Conservation (phyloP, 2,888 invertebrate species). For the Acanthosepion lycidas region DNA sequence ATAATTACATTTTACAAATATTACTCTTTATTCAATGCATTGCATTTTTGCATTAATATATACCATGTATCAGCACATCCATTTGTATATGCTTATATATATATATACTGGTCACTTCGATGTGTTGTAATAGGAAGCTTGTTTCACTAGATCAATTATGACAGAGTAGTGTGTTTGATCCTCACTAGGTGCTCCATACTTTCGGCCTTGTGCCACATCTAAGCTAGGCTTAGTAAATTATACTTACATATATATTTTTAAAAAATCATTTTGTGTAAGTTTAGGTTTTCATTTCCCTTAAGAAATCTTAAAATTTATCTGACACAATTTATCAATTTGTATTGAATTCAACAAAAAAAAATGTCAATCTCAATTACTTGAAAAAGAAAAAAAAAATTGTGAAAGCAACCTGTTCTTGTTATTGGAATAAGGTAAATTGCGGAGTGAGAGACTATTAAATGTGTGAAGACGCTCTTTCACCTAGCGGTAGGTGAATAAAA, state of each 20-base stretch:
- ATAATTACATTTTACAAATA: too few relatives aligned
- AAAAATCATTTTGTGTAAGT: neutral
- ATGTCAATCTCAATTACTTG: neutral
- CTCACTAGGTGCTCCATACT: too few relatives aligned
- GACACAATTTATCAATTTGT: neutral
- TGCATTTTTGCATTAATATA: neutral
- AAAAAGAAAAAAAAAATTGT: neutral
- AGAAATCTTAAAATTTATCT: neutral
- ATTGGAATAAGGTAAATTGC: neutral
- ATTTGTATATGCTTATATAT: neutral
- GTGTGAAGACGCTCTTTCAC: neutral
- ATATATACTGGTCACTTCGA: too few relatives aligned
- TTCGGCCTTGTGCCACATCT: too few relatives aligned
- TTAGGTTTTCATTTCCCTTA: neutral
- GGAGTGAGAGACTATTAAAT: neutral
- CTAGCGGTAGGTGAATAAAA: neutral
- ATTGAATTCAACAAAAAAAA: neutral
- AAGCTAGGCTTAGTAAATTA: too few relatives aligned
- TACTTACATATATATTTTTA: neutral
- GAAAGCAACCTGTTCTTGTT: neutral
- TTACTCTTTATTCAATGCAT: too few relatives aligned
- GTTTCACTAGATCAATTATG: too few relatives aligned
- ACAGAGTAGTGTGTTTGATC: too few relatives aligned
- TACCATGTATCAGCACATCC: neutral
- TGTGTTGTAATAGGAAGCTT: too few relatives aligned